Base-by-base conservation (phyloP, 2,888 invertebrate species). In the Matsumyia berberina region DNA sequence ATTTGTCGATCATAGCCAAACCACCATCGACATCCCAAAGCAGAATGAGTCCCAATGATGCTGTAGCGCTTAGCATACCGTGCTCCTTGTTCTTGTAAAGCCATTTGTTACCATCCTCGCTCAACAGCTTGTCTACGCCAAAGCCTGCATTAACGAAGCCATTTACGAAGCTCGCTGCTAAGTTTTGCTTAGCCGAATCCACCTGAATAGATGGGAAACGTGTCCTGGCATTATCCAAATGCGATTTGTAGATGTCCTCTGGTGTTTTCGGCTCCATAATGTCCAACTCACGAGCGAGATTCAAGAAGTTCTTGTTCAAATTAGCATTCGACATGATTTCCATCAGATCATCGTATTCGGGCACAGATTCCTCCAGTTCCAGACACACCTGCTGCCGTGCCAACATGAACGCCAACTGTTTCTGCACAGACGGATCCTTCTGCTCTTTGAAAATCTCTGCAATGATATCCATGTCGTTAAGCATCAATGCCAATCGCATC, bases 1-100 rank as follows among this genome's bases (percentile, higher is more conserved):
- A 99, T 92, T 99, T 99, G 93, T 99, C 99, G 88, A 99, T 99
- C 88, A 99, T 98, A 0, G 98, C 97, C 70, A 99, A 93, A 51
- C 99, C 99, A 37, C 98, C 98, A 91, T 99, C 99, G 1, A 99
- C 98, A 91, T 99, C 99, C 99, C 99, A 99, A 42, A 99, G 92
- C 87, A 98, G 94, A 76, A 99, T 96, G 88, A 99, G 94, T 33
- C 99, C 99, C 33, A 99, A 93, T 0, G 99, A 97, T 0, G 99
- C 99, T 0, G 99, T 98, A 0, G 99, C 98, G 89, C 98, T 98
- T 77, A 99, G 91, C 98, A 99, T 99, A 58, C 98, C 96, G 89
- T 98, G 98, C 89, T 99, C 99, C 91, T 99, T 99, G 92, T 99
- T 99, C 90, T 99, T 98, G 91, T 98, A 98, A 91, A 99, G 94